Evolutionary conservation across 2,797 vertebrate species (phyloP).

Genomic region (Poeciliopsis turneri): DNA sequence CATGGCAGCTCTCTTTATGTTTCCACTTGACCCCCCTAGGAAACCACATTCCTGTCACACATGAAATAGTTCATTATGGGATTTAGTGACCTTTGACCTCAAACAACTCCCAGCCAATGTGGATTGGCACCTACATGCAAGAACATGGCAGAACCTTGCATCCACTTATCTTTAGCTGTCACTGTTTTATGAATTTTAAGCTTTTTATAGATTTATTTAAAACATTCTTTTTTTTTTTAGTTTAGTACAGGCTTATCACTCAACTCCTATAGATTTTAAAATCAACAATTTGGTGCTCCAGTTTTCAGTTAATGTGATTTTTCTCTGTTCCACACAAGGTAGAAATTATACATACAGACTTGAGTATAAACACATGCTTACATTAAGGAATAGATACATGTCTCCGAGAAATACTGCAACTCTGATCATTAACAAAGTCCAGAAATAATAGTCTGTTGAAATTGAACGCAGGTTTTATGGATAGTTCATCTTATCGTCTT

Average conservation of each 20-base stretch:
- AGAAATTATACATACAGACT: neutral
- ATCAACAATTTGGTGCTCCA: neutral
- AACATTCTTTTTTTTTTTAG: neutral
- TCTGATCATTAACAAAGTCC: neutral
- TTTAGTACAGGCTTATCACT: neutral
- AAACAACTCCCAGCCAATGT: neutral
- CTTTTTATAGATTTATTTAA: neutral
- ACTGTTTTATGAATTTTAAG: neutral
- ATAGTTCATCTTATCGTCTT: neutral
- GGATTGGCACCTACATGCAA: conserved; percentile 57
- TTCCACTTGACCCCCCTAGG: conserved; percentile 37
- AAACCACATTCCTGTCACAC: conserved; percentile 39
- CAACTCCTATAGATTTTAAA: neutral
- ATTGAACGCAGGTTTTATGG: neutral
- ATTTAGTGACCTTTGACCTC: conserved; percentile 62
- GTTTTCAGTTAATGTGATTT: neutral
- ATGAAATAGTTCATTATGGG: conserved; percentile 50
- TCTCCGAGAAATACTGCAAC: neutral
- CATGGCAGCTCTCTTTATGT: conserved; percentile 10
- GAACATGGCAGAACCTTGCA: conserved; percentile 44
- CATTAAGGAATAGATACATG: neutral
- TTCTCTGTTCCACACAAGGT: neutral
- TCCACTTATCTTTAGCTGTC: neutral
- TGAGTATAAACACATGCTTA: neutral
- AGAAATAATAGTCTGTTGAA: neutral